phyloP scores from a whole-genome alignment of 2,888 invertebrate species.

The Gnatocerus cornutus region DNA sequence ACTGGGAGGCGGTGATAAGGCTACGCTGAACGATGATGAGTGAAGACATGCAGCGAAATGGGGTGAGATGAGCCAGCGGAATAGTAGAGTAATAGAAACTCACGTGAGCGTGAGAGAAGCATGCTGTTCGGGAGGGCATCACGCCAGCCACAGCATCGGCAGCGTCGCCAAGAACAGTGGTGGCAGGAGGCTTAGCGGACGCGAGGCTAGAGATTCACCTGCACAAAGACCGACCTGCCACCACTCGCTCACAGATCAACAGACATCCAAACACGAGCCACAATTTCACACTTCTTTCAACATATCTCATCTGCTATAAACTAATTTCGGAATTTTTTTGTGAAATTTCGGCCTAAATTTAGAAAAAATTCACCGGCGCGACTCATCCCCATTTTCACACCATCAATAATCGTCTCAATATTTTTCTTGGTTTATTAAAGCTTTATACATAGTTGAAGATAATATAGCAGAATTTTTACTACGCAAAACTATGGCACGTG shows the following conservation, averaged over 20 bases:
- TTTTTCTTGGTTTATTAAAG: too few species aligned
- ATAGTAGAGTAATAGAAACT: slow-evolving; percentile 51
- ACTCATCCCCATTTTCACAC: too few species aligned
- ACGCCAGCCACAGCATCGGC: slow-evolving; percentile 65
- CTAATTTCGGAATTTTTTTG: too few species aligned
- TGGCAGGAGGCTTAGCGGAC: slow-evolving; percentile 64
- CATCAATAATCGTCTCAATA: too few species aligned
- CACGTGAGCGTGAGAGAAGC: slow-evolving; percentile 57
- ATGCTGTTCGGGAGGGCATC: slow-evolving; percentile 57
- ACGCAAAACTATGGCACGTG: slow-evolving; percentile 4
- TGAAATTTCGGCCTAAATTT: too few species aligned
- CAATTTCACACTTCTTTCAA: not conserved
- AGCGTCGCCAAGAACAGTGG: slow-evolving; percentile 66
- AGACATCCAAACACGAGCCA: slow-evolving; percentile 18
- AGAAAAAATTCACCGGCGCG: too few species aligned
- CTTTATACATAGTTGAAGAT: too few species aligned
- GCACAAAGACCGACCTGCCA: slow-evolving; percentile 61
- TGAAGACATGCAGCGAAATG: slow-evolving; percentile 9
- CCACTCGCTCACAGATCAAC: slow-evolving; percentile 55
- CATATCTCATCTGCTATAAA: too few species aligned
- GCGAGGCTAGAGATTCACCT: slow-evolving; percentile 67
- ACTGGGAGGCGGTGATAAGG: not conserved
- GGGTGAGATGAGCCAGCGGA: slow-evolving; percentile 24
- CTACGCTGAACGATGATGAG: slow-evolving; percentile 12
- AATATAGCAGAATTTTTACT: too few species aligned